Evolutionary conservation across 2,797 vertebrate genomes (phyloP).

Genomic region (Gymnoscopelus microlampas): DNA sequence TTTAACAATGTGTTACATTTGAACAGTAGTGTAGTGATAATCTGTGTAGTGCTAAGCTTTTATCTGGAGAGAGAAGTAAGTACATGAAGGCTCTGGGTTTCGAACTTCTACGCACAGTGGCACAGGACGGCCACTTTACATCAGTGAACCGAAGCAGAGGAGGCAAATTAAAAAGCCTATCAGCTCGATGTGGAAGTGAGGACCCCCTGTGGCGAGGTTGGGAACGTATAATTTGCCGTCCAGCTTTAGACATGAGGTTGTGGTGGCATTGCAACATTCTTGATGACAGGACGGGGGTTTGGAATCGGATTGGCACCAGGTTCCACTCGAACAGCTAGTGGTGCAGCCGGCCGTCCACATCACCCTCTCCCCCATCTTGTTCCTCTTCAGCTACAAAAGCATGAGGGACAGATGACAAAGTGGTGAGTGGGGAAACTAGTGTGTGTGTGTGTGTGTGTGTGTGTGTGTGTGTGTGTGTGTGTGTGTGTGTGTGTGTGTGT

Average conservation of each 20-base stretch:
- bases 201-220: slow-evolving; percentile 54
- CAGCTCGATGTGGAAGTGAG: slow-evolving; percentile 38
- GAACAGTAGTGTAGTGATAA: slow-evolving; percentile 18
- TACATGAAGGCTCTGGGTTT: slow-evolving; percentile 29
- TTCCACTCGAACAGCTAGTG: slow-evolving; percentile 69
- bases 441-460: too few relatives aligned
- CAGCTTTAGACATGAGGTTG: slow-evolving; percentile 82
- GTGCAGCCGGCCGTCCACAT: slow-evolving; percentile 79
- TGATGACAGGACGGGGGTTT: slow-evolving; percentile 69
- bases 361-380: background rate
- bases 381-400: slow-evolving; percentile 81
- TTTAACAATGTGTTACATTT: slow-evolving; percentile 21
- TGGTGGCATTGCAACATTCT: slow-evolving; percentile 82
- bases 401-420: slow-evolving; percentile 3
- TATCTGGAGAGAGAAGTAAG: slow-evolving; percentile 1
- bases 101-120: slow-evolving; percentile 19
- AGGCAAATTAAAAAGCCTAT: slow-evolving; percentile 65
- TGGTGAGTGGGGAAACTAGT: background rate
- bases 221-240: slow-evolving; percentile 78
- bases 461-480: too few relatives aligned
- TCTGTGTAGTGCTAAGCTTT: slow-evolving; percentile 12
- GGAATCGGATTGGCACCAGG: slow-evolving; percentile 25
- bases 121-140: slow-evolving; percentile 40
- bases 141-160: slow-evolving; percentile 44
- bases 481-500: too few relatives aligned